phyloP scores from a whole-genome alignment of 2,113 vertebrate genomes.

The Mormyrus iriodes region DNA sequence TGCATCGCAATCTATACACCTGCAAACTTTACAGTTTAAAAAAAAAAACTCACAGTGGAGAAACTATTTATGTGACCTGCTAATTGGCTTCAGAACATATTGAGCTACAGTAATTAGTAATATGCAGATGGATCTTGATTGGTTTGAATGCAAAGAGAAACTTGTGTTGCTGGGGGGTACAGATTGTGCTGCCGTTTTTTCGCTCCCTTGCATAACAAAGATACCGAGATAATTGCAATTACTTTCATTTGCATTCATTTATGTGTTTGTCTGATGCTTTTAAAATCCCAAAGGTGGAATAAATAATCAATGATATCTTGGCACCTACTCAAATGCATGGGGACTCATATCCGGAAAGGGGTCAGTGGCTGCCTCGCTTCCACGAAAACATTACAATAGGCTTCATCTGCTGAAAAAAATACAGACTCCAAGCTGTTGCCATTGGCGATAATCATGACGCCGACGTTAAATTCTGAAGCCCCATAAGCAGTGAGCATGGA shows the following conservation, averaged over 20 bases:
- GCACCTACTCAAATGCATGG: conserved; percentile 26
- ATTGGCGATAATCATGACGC: background rate
- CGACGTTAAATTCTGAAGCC: background rate
- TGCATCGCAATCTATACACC: conserved; percentile 20
- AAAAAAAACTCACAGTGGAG: conserved; percentile 28
- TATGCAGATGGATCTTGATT: conserved; percentile 53
- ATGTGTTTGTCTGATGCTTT: conserved; percentile 51
- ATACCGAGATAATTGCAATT: conserved; percentile 60
- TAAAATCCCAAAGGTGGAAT: conserved; percentile 42
- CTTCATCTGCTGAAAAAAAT: background rate
- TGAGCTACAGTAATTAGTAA: conserved; percentile 48
- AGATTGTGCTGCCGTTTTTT: background rate
- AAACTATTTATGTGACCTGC: conserved; percentile 40
- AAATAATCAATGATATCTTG: conserved; percentile 47
- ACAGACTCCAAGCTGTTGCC: background rate
- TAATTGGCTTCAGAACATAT: conserved; percentile 56
- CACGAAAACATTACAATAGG: background rate
- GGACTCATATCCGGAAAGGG: background rate
- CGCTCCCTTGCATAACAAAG: conserved; percentile 44
- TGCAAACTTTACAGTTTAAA: conserved; percentile 42
- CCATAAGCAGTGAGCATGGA: background rate
- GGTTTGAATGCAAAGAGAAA: conserved; percentile 48
- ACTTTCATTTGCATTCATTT: conserved; percentile 57
- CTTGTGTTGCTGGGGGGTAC: conserved; percentile 37
- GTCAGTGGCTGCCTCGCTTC: background rate